These are phyloP conservation scores for Mythimna impura DNA, from an alignment of 2,888 invertebrate species.

Conservation along the genomic window DNA sequence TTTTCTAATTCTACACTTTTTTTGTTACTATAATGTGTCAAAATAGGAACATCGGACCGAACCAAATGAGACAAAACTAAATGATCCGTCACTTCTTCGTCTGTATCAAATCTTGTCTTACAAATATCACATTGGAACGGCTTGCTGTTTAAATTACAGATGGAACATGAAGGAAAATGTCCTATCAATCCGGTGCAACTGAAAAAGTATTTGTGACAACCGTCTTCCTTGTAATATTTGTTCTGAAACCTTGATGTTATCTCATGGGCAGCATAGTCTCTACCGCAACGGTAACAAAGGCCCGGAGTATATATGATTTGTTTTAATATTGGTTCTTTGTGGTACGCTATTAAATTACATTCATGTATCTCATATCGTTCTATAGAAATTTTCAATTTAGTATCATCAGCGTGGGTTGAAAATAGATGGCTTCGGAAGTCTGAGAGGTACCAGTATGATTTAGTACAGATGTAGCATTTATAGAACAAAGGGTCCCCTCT, in stretches of 20 bases:
- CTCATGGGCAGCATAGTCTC: conserved; percentile 43
- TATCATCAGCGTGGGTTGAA: conserved; percentile 30
- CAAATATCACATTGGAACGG: conserved; percentile 28
- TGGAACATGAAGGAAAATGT: background rate
- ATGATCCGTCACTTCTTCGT: conserved; percentile 50
- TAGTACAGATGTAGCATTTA: conserved; percentile 76
- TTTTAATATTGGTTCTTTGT: accelerated
- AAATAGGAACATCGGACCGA: conserved; percentile 69
- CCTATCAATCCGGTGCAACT: conserved; percentile 58
- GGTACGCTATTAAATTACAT: conserved; percentile 65
- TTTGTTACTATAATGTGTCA: conserved; percentile 36
- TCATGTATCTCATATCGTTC: conserved; percentile 60
- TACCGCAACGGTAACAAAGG: conserved; percentile 71
- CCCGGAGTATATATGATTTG: conserved; percentile 56
- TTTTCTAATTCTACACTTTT: conserved; percentile 12
- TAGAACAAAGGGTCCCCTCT: conserved; percentile 71
- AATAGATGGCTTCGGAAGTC: conserved; percentile 72
- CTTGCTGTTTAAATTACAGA: background rate
- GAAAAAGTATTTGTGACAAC: conserved; percentile 23
- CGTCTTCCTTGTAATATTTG: background rate
- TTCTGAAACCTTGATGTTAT: accelerated
- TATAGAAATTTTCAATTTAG: background rate
- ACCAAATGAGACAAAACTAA: conserved; percentile 65
- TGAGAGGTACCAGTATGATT: conserved; percentile 74
- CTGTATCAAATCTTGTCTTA: background rate